A percentile compares a stretch with the other conserved stretches of the same genome.
These are phyloP conservation scores for Myotis davidii DNA, from an alignment of 2,113 vertebrate species.

Conservation along the genomic window DNA sequence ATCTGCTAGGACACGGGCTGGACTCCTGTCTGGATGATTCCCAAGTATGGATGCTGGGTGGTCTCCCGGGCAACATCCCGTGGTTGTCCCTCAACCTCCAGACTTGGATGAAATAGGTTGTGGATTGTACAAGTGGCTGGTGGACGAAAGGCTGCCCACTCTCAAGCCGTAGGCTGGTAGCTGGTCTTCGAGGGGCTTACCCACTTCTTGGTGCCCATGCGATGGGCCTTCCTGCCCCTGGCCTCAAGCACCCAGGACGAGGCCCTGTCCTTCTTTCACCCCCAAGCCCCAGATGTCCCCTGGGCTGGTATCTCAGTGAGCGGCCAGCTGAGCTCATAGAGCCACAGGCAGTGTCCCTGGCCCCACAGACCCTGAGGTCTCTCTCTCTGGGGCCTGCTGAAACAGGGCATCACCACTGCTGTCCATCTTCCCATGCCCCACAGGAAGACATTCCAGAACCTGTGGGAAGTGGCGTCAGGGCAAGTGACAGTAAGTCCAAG, in stretches of 20 bases:
- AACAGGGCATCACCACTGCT: neutral
- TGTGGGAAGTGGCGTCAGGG: no score
- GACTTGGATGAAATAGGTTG: neutral
- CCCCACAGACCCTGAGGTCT: neutral
- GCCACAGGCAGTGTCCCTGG: neutral
- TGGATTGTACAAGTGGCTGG: fast-evolving
- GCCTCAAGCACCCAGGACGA: neutral
- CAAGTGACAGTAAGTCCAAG: neutral
- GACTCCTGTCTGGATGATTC: neutral
- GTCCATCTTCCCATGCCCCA: neutral
- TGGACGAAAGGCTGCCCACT: neutral
- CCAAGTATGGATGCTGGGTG: neutral
- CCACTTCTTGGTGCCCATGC: fast-evolving
- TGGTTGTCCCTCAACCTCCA: fast-evolving
- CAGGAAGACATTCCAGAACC: no score
- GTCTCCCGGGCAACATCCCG: neutral
- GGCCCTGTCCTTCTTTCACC: neutral
- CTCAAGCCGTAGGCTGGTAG: neutral
- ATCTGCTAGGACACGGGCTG: fast-evolving
- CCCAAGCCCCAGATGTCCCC: fast-evolving
- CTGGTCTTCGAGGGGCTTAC: neutral
- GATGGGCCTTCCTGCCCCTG: neutral
- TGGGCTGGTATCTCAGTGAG: fast-evolving
- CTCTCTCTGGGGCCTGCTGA: neutral
- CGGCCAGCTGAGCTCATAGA: neutral